Conservation (phyloP, 2,113 vertebrate genomes). For the Piaya cayana region DNA sequence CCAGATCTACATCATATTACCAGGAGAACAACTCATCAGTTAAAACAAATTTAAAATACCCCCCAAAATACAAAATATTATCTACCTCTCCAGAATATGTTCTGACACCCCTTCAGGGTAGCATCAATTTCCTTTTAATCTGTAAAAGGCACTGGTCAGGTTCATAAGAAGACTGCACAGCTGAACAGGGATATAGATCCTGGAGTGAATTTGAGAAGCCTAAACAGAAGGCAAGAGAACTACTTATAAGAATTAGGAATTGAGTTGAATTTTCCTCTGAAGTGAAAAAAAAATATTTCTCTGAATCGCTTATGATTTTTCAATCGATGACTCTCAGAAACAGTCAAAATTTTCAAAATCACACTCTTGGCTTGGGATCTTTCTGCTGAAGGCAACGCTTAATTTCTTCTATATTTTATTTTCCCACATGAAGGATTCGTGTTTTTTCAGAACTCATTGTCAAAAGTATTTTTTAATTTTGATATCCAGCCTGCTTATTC, state of each 20-base stretch:
- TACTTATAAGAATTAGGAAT: neutral
- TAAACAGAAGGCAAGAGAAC: neutral
- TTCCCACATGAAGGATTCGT: neutral
- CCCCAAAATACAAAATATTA: neutral
- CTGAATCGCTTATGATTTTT: neutral
- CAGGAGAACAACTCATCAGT: neutral
- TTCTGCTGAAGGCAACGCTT: neutral
- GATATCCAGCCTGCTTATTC: neutral
- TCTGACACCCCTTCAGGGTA: neutral
- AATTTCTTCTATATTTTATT: neutral
- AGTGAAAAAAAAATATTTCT: accelerated
- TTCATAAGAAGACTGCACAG: neutral
- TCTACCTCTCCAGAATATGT: neutral
- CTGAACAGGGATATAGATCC: neutral
- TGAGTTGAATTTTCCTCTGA: neutral
- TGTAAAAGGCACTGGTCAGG: neutral
- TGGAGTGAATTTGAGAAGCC: neutral
- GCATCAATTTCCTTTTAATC: neutral
- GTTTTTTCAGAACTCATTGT: neutral
- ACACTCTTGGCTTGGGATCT: neutral
- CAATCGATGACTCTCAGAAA: neutral
- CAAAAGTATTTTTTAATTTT: neutral
- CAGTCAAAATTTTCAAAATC: neutral
- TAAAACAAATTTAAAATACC: neutral
- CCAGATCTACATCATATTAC: neutral